phyloP scores from a whole-genome alignment of 2,888 invertebrate genomes.

The Agrilus cyanescens region DNA sequence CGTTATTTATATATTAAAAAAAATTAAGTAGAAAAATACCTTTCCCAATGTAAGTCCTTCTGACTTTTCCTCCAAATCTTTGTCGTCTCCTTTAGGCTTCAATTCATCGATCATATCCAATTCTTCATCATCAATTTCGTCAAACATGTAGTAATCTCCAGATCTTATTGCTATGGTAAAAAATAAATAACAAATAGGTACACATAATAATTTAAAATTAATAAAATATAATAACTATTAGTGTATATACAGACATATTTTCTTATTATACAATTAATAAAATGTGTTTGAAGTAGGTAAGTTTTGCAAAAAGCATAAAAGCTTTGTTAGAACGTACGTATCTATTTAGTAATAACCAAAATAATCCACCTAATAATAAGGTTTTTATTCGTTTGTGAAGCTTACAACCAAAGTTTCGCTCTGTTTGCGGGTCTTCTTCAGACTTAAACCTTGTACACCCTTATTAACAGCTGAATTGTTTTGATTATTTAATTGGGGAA shows the following conservation, averaged over 20 bases:
- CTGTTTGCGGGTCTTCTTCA: too few relatives aligned
- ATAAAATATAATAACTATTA: neutral
- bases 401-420: too few relatives aligned
- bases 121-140: conserved; percentile 76
- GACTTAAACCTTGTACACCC: neutral
- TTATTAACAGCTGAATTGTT: neutral
- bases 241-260: too few relatives aligned
- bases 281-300: too few relatives aligned
- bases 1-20: neutral
- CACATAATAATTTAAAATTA: neutral
- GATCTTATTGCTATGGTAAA: conserved; percentile 77
- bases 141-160: conserved; percentile 99
- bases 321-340: too few relatives aligned
- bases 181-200: conserved; percentile 9
- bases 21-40: conserved; percentile 18
- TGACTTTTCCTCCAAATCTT: conserved; percentile 22
- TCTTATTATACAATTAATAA: too few relatives aligned
- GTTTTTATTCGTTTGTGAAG: too few relatives aligned
- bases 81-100: conserved; percentile 24
- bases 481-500: too few relatives aligned
- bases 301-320: too few relatives aligned
- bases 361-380: too few relatives aligned
- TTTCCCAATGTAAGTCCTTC: conserved; percentile 24
- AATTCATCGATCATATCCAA: conserved; percentile 43
- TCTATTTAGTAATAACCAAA: too few relatives aligned